Evolutionary conservation across 2,113 vertebrate genomes (phyloP).

Genomic region (Heptranchias perlo): DNA sequence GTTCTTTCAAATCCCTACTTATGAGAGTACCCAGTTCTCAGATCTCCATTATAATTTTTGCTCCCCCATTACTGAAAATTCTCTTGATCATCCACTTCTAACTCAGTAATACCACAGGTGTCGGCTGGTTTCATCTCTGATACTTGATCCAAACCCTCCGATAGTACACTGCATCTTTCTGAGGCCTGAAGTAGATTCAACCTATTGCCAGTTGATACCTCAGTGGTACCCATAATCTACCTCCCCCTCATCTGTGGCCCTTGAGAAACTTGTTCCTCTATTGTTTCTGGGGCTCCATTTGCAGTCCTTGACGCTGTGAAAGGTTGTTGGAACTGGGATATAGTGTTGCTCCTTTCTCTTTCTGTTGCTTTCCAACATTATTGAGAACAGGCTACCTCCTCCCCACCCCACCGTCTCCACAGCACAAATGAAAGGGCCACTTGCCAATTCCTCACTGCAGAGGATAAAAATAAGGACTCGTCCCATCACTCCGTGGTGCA

Average conservation of each 20-base stretch:
- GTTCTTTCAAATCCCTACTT: not conserved
- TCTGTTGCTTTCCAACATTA: not conserved
- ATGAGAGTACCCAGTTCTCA: not conserved
- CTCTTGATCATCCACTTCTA: not conserved
- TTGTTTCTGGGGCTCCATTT: not conserved
- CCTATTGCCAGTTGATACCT: not conserved
- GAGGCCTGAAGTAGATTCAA: not conserved
- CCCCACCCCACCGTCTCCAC: not conserved
- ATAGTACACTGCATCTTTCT: not conserved
- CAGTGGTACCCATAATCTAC: not conserved
- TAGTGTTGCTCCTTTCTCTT: not conserved
- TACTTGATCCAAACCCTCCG: not conserved
- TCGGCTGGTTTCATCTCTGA: not conserved
- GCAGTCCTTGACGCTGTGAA: not conserved
- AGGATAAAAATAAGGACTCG: not conserved
- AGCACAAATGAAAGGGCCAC: not conserved
- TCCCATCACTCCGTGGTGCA: too few relatives aligned
- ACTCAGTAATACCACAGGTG: not conserved
- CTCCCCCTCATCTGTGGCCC: not conserved
- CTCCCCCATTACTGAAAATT: not conserved
- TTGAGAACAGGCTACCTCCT: not conserved
- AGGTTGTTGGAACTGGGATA: not conserved
- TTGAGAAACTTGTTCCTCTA: not conserved
- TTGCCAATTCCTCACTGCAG: not conserved
- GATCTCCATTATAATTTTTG: not conserved